Base-by-base conservation (phyloP, 2,888 invertebrate species). In the Drosophila gaucha region DNA sequence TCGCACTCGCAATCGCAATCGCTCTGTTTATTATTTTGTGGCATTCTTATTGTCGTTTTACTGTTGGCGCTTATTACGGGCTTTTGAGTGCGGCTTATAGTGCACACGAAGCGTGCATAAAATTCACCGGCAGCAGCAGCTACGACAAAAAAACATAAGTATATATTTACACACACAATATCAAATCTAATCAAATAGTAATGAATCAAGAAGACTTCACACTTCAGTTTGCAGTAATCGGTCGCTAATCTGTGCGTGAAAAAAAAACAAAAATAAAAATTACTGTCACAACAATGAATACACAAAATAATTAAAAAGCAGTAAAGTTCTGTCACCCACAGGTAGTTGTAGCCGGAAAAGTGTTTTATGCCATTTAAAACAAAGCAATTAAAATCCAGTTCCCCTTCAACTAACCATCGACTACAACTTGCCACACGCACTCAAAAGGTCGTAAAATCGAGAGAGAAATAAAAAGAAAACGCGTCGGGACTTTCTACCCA, bases 41-140 rank as follows among this genome's bases (percentile, higher is more conserved):
- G 72, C 63, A 58, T 76, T 79, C 88, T 83, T 88, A 89, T 88
- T 90, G 86, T 88, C 78, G 78, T 82, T 89, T 80, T 82, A 89
- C 75, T 80, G 86, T 80, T 86, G 72, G 67, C 67, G 60, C 74
- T 78, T 89, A 86, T 82, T 77, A 74, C 80, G 64, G 62, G 56
- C 63, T 70, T 75, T 73, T 68, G 67, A 69, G 65, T 75, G 69
- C 69, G 78, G 67, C 67, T 75, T 73, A 67, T 67, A 70, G 78
- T 70, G 64, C 1, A 38, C 67, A 76, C 76, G 60, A 64, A 63
- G 75, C 50, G 52, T 63, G 66, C 58, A 66, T 55, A 60, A 74
- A 60, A 65, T 16, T 28, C 59, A 41, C 14, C 52, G 51, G 31
- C 58, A 55, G 47, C 63, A 58, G 26, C 60, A 62, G 28, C 41